Evolutionary conservation across 2,888 invertebrate species (phyloP).

Genomic region (Carcina quercana): DNA sequence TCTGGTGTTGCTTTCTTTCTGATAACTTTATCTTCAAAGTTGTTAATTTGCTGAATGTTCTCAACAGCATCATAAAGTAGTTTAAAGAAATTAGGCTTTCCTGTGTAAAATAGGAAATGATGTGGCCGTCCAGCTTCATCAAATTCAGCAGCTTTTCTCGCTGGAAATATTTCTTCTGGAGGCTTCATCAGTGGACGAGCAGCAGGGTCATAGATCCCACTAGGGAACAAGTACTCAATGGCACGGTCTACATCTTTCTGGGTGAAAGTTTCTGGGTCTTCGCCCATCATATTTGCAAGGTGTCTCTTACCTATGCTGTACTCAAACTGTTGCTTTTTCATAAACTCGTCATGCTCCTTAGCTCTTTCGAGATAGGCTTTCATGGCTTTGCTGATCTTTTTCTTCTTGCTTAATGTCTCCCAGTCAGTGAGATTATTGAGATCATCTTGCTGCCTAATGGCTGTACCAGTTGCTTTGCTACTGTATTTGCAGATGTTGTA

Average conservation of each 20-base stretch:
- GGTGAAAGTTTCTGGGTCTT: conserved; percentile 90
- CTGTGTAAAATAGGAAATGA: conserved; percentile 94
- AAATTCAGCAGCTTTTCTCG: conserved; percentile 91
- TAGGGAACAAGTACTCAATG: conserved; percentile 96
- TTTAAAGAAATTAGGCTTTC: conserved; percentile 88
- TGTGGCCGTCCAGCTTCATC: conserved; percentile 92
- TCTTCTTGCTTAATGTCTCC: conserved; percentile 64
- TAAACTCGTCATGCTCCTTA: conserved; percentile 86
- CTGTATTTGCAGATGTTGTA: conserved; percentile 33
- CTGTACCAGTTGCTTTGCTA: conserved; percentile 22
- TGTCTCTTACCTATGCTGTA: conserved; percentile 95
- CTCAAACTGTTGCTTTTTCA: conserved; percentile 84
- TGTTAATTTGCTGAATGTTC: conserved; percentile 78
- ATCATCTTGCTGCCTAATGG: conserved; percentile 24
- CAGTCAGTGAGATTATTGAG: conserved; percentile 50
- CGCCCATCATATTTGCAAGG: conserved; percentile 99
- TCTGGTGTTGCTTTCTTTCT: conserved; percentile 76
- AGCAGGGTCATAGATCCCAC: conserved; percentile 88
- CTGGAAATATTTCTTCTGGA: conserved; percentile 90
- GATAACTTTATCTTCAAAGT: conserved; percentile 81
- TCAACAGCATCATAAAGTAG: conserved; percentile 85
- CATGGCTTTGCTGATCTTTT: conserved; percentile 91
- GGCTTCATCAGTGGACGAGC: conserved; percentile 94
- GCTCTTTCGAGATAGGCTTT: conserved; percentile 89
- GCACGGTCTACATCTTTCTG: conserved; percentile 91